Base-by-base conservation (phyloP, 2,113 vertebrate genomes). In the Strigops habroptila region DNA sequence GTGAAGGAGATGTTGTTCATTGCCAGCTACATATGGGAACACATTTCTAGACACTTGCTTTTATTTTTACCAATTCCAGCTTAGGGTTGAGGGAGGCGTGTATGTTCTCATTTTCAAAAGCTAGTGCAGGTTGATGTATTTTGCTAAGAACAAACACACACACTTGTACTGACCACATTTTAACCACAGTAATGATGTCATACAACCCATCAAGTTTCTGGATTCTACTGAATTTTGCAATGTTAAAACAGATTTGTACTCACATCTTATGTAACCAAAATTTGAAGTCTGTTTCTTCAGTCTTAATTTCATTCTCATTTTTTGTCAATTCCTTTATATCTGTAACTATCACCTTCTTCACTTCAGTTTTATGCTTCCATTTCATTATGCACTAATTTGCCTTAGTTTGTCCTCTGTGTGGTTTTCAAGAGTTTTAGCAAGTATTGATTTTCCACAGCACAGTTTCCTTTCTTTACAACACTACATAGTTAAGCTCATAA, bases 81-180 rank as follows among this genome's bases (percentile, higher is more conserved):
- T 82, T 79, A 35, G 35, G 39, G 23, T 12, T 88, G 35, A n/a
- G n/a, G 37, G 30, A 48, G 28, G 25, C 12, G 48, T 57, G 18
- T 30, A 6, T 25, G 16, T 55, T 82, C 77, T 73, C 30, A 70
- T 92, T 84, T 87, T 55, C 55, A 86, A 81, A 91, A 85, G 33
- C 60, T 39, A 82, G 10, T n/a, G 59, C 52, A 88, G 57, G 39
- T 23, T 82, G 70, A 89, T 16, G 7, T 71, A 55, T 79, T 93
- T 84, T 96, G 87, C 90, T 82, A 65, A 94, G 93, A 93, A 86
- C 71, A 95, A 81, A 74, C 3, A 18, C 73, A 81, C 41, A 55
- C 43, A 60, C 33, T 71, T 79, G 16, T 49, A 52, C n/a, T 77
- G 71, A 83, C 57, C 82, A 1, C 75, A 86, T 77, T 95, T 93